A percentile compares a stretch with the other conserved stretches of the same genome.
Conservation (phyloP, 2,888 invertebrate genomes). For the Patella caerulea region DNA sequence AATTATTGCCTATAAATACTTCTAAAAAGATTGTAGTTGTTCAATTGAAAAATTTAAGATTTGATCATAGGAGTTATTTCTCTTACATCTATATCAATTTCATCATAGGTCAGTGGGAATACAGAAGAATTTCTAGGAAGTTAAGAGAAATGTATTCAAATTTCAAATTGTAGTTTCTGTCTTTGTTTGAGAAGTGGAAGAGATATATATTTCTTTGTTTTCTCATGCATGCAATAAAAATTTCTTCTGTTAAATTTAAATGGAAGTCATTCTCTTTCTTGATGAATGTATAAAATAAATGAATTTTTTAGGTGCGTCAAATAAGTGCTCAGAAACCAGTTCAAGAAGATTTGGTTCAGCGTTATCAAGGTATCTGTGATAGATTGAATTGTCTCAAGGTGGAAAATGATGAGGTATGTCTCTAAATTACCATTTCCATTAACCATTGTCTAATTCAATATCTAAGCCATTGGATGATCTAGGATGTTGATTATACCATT, state of each 20-base stretch:
- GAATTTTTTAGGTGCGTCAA: constrained; percentile 71
- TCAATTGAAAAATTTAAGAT: too few species aligned
- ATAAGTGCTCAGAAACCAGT: constrained; percentile 83
- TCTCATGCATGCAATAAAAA: background rate
- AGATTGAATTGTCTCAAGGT: constrained; percentile 86
- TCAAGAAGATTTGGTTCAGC: constrained; percentile 84
- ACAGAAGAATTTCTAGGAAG: too few species aligned
- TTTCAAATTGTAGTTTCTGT: background rate
- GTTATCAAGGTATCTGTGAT: constrained; percentile 85
- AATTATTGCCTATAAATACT: too few species aligned
- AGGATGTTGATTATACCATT: too few species aligned
- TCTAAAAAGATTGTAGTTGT: too few species aligned
- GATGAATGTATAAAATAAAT: background rate
- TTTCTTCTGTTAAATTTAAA: background rate
- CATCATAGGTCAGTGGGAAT: too few species aligned
- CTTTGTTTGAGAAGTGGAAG: background rate
- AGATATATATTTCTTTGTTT: background rate
- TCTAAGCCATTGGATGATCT: too few species aligned
- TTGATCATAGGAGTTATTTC: too few species aligned
- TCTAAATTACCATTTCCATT: too few species aligned
- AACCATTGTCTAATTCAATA: too few species aligned
- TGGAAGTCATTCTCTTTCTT: background rate
- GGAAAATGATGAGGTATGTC: constrained; percentile 85
- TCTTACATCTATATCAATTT: too few species aligned
- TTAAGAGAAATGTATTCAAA: too few species aligned